Evolutionary conservation across 2,113 vertebrate genomes (phyloP).

Genomic region (Bostrychus sinensis): DNA sequence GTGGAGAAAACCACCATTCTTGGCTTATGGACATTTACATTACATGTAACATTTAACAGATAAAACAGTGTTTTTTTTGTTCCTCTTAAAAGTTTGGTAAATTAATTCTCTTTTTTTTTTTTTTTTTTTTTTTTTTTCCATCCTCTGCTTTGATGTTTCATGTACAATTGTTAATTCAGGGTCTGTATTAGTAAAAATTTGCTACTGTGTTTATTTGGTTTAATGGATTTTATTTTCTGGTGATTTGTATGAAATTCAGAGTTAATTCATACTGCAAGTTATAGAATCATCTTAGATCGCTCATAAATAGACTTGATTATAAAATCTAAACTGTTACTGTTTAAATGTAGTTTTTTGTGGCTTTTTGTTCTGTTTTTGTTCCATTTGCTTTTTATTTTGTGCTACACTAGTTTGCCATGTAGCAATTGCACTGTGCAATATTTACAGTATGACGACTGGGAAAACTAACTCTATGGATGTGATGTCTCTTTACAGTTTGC

Average conservation of each 20-base stretch:
- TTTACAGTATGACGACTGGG: conserved; percentile 99
- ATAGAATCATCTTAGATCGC: conserved; percentile 89
- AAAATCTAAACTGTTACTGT: conserved; percentile 93
- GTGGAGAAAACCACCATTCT: conserved; percentile 63
- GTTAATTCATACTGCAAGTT: conserved; percentile 98
- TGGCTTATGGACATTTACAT: conserved; percentile 43
- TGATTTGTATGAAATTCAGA: conserved; percentile 83
- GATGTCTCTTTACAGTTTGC: conserved; percentile 99
- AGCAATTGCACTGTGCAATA: conserved; percentile 99
- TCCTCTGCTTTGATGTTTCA: conserved; percentile 67
- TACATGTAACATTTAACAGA: conserved; percentile 69
- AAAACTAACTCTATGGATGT: conserved; percentile 96
- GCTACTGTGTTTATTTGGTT: conserved; percentile 86
- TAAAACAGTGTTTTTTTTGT: too few relatives aligned
- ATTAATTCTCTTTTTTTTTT: conserved; percentile 58
- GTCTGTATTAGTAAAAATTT: conserved; percentile 88
- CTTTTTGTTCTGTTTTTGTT: conserved; percentile 82
- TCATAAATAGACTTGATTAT: conserved; percentile 88
- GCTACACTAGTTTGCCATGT: conserved; percentile 99
- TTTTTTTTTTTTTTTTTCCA: conserved; percentile 26
- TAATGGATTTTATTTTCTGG: conserved; percentile 78
- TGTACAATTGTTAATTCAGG: conserved; percentile 86
- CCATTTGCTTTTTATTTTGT: conserved; percentile 84
- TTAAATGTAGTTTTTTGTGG: conserved; percentile 90
- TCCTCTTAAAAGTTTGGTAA: conserved; percentile 68